Evolutionary conservation across 2,888 invertebrate genomes (phyloP).

Genomic region (Iphiclides podalirius): DNA sequence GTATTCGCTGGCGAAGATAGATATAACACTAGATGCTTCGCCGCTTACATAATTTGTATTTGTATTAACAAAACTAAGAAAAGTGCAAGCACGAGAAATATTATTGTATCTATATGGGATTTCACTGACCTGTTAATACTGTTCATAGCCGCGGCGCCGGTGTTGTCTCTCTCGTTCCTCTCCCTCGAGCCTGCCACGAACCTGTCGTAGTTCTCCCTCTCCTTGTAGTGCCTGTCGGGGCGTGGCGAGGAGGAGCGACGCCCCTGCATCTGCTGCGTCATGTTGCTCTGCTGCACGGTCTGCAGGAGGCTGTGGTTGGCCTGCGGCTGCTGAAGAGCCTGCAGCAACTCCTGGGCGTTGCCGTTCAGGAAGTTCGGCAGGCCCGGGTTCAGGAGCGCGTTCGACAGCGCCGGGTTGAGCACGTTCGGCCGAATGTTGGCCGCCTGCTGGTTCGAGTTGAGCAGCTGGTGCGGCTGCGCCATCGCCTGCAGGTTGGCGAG

Average conservation of each 20-base stretch:
- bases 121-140: slow-evolving; percentile 83
- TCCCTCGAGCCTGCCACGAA: slow-evolving; percentile 71
- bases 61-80: too few species aligned
- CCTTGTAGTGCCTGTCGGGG: slow-evolving; percentile 72
- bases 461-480: slow-evolving; percentile 85
- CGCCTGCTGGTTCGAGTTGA: slow-evolving; percentile 78
- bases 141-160: slow-evolving; percentile 81
- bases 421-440: slow-evolving; percentile 70
- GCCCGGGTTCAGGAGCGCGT: slow-evolving; percentile 85
- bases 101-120: too few species aligned
- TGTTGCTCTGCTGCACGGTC: slow-evolving; percentile 70
- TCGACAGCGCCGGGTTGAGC: slow-evolving; percentile 82
- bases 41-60: too few species aligned
- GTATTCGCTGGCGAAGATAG: too few species aligned
- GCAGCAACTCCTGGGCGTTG: slow-evolving; percentile 86
- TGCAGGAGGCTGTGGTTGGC: slow-evolving; percentile 70
- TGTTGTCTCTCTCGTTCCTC: slow-evolving; percentile 75
- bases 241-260: slow-evolving; percentile 70
- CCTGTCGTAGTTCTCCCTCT: slow-evolving; percentile 70
- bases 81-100: too few species aligned
- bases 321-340: slow-evolving; percentile 85
- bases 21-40: too few species aligned
- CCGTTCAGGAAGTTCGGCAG: slow-evolving; percentile 87
- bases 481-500: slow-evolving; percentile 89
- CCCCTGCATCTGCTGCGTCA: slow-evolving; percentile 74